Percentiles rank a stretch among this genome's conserved stretches.
Evolutionary conservation across 1,140 invertebrate species (phyloP).

Genomic region (Mercenaria mercenaria): DNA sequence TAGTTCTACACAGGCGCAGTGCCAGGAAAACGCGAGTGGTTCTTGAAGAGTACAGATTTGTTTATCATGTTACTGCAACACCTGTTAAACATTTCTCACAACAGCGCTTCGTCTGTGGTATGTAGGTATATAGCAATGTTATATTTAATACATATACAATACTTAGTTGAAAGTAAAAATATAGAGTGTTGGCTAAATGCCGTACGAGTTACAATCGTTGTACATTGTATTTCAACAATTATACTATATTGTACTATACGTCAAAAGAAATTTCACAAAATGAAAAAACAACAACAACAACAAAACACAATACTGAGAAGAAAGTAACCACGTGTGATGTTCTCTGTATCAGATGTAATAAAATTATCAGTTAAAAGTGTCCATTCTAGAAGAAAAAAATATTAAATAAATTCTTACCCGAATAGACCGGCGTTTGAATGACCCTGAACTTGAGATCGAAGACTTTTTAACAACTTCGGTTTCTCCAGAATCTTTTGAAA

Average conservation of each 20-base stretch:
- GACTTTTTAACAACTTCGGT: not conserved
- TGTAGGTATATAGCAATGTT: not conserved
- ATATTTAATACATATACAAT: not conserved
- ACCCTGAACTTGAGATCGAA: not conserved
- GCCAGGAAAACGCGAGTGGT: not conserved
- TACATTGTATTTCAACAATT: not conserved
- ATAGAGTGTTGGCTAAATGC: no score
- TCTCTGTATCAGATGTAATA: no score
- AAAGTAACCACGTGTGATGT: no score
- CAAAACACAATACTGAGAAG: no score
- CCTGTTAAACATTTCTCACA: not conserved
- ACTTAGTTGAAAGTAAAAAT: no score
- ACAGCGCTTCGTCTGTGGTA: not conserved
- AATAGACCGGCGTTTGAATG: constrained; percentile 47
- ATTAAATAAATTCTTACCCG: constrained; percentile 21
- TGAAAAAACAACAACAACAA: no score
- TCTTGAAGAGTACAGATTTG: not conserved
- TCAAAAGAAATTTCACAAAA: not conserved
- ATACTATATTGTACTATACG: not conserved
- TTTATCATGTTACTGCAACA: not conserved
- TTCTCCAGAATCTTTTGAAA: constrained; percentile 36
- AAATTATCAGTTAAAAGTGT: not conserved
- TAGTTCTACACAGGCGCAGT: not conserved
- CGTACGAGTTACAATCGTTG: not conserved
- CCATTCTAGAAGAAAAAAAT: not conserved